phyloP scores from a whole-genome alignment of 2,797 vertebrate genomes.

The Mus caroli region DNA sequence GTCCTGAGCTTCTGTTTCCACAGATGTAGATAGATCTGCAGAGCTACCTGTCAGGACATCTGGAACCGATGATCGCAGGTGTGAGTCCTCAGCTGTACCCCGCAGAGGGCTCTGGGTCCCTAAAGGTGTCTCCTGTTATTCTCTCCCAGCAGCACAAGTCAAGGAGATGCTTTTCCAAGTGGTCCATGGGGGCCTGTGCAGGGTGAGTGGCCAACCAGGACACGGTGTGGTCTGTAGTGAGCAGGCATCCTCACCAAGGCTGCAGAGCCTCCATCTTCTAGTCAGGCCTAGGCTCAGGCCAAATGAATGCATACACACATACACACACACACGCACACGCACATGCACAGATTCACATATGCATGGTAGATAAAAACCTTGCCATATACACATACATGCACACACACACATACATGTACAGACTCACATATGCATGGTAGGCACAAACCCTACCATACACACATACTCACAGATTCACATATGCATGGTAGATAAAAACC shows the following conservation, averaged over 20 bases:
- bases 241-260: neutral
- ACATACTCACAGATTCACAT: too few species aligned
- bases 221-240: neutral
- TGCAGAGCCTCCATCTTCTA: rapidly evolving
- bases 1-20: neutral
- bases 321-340: too few species aligned
- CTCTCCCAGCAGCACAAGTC: neutral
- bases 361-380: neutral
- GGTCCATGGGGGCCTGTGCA: neutral
- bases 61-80: rapidly evolving
- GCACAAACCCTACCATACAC: too few species aligned
- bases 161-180: neutral
- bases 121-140: neutral
- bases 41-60: neutral
- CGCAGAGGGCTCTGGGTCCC: rapidly evolving
- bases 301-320: neutral
- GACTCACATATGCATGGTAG: too few species aligned
- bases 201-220: neutral
- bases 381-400: too few species aligned
- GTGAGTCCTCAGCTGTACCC: rapidly evolving
- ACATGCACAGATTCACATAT: too few species aligned
- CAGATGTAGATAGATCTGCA: neutral
- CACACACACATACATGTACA: neutral
- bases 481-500: too few species aligned
- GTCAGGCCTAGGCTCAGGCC: neutral